Evolutionary conservation across 1,140 invertebrate genomes (phyloP), one percentile per base, ranked within the genome.

Genomic region (Chironomus tepperi): DNA sequence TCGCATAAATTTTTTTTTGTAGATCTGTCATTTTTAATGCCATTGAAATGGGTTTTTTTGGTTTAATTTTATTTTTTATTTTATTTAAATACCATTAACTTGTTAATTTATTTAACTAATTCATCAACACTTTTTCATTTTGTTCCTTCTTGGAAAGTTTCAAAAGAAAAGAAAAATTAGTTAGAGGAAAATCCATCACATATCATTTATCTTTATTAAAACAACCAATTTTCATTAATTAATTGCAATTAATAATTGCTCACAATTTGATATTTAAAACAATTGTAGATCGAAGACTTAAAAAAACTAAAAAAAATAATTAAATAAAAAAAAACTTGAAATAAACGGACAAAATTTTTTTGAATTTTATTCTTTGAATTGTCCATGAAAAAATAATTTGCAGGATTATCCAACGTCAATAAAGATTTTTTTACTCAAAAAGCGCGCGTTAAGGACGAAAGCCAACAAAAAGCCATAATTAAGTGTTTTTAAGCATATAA

Each of bases 11-110:
- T 34, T 34, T 34, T 5, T 34, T 34, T n/a, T n/a, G n/a, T n/a
- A 57, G 47, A 57, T 57, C 19, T 73, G 18, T 73, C 19, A 73
- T 8, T 24, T 73, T 73, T 73, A 73, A 73, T 73, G 34, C 34
- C 34, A 34, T 73, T 34, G 15, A 65, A 65, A 34, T 73, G 34
- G 19, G 19, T 57, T 15, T 57, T 24, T 34, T 73, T 8, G 34
- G 19, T 73, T 34, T 73, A 73, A 73, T 73, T 16, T 65, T 73
- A 73, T 34, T 5, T 34, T 34, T 2, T 34, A 34, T 15, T 57
- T 57, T n/a, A 57, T 57, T 57, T 57, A 34, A 34, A 34, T 2
- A 34, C 24, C 24, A 57, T 57, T 57, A 57, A 57, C 12, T 57
- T 15, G 3, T 57, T 57, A 57, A n/a, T 57, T 57, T 57, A 34